These are phyloP conservation scores for Anarrhichthys ocellatus DNA, from an alignment of 2,113 vertebrate species.

Conservation along the genomic window DNA sequence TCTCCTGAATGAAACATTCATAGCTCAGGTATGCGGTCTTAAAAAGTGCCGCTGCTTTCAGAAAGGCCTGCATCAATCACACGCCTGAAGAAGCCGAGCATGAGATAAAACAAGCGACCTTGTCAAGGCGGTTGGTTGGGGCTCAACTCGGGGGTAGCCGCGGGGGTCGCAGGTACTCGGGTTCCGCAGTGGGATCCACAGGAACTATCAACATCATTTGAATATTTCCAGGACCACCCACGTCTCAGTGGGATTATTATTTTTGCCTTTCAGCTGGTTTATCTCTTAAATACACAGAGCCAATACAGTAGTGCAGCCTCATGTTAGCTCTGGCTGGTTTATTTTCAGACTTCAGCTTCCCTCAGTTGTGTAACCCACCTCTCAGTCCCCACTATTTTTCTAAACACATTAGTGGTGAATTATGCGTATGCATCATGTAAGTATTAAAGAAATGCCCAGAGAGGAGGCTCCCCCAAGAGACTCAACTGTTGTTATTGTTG, in stretches of 20 bases:
- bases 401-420: slow-evolving; percentile 71
- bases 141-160: slow-evolving; percentile 40
- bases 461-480: slow-evolving; percentile 72
- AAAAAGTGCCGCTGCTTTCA: slow-evolving; percentile 68
- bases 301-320: slow-evolving; percentile 12
- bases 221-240: slow-evolving; percentile 50
- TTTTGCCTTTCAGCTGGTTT: slow-evolving; percentile 52
- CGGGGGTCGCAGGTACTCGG: slow-evolving; percentile 18
- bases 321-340: slow-evolving; percentile 58
- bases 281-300: slow-evolving; percentile 64
- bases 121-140: slow-evolving; percentile 65
- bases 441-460: slow-evolving; percentile 76
- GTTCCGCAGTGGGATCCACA: slow-evolving; percentile 13
- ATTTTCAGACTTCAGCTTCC: slow-evolving; percentile 67
- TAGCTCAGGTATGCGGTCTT: slow-evolving; percentile 79
- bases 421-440: slow-evolving; percentile 78
- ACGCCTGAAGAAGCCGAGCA: slow-evolving; percentile 57
- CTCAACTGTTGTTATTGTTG: slow-evolving; percentile 72
- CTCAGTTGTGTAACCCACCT: slow-evolving; percentile 64
- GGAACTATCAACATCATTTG: slow-evolving; percentile 54
- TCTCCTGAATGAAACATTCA: slow-evolving; percentile 80
- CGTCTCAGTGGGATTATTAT: slow-evolving; percentile 55
- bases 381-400: slow-evolving; percentile 65
- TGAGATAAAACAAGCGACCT: slow-evolving; percentile 64
- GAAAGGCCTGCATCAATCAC: slow-evolving; percentile 74